phyloP scores from a whole-genome alignment of 2,113 vertebrate species.

The Camelus dromedarius region DNA sequence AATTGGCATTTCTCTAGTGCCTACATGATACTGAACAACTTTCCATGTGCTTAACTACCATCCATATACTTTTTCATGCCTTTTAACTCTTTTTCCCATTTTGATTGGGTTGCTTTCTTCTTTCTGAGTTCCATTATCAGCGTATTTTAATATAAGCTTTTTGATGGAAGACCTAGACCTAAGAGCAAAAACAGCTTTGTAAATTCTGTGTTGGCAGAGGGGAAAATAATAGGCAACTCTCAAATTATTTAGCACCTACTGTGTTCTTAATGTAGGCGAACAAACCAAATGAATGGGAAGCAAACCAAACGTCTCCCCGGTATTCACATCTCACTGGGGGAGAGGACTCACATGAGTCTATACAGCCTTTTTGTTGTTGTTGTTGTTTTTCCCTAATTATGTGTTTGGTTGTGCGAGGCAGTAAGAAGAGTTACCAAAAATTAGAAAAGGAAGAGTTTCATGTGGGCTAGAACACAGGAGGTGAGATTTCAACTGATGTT shows the following conservation, averaged over 20 bases:
- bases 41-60: not conserved
- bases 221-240: not conserved
- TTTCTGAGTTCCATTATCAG: not conserved
- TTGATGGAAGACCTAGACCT: not conserved
- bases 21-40: not conserved
- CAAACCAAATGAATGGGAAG: not conserved
- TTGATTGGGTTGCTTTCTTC: not conserved
- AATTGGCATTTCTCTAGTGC: not conserved
- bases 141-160: not conserved
- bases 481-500: not conserved
- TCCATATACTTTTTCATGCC: not conserved
- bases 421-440: not conserved
- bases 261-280: not conserved
- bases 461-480: not conserved
- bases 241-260: not conserved
- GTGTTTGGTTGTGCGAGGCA: not conserved
- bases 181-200: conserved; percentile 38
- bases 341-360: not conserved
- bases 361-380: not conserved
- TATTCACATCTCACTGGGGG: not conserved
- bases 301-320: not conserved
- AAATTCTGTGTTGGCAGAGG: not conserved
- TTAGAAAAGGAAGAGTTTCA: not conserved
- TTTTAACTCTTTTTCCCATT: not conserved
- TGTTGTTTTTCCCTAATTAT: not conserved